Percentiles rank a stretch among this genome's conserved stretches.
phyloP scores from a whole-genome alignment of 2,888 invertebrate genomes.

The Bedellia somnulentella region DNA sequence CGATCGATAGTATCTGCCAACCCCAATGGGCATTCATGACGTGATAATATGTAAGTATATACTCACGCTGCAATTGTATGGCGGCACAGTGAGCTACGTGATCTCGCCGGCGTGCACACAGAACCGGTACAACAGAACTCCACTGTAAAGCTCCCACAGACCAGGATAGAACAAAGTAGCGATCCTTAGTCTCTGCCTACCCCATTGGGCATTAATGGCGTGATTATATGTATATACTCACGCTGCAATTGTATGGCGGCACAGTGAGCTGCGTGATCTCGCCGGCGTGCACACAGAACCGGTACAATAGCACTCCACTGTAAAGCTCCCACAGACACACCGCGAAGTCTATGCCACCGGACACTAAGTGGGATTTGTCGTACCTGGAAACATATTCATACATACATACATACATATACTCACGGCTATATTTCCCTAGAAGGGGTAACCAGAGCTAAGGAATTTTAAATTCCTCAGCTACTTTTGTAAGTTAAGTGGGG shows the following conservation, averaged over 20 bases:
- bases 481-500: too few relatives aligned
- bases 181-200: too few relatives aligned
- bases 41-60: too few relatives aligned
- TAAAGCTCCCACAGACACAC: constrained; percentile 96
- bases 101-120: constrained; percentile 98
- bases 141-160: constrained; percentile 92
- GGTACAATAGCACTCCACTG: constrained; percentile 83
- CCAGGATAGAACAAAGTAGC: too few relatives aligned
- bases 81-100: constrained; percentile 91
- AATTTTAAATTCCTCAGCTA: too few relatives aligned
- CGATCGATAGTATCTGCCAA: too few relatives aligned
- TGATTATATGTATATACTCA: constrained; percentile 52
- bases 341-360: constrained; percentile 97
- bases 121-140: constrained; percentile 88
- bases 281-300: constrained; percentile 97
- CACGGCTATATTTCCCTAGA: too few relatives aligned
- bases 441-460: too few relatives aligned
- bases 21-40: too few relatives aligned
- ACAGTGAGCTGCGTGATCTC: constrained; percentile 93
- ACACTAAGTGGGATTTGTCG: constrained; percentile 85
- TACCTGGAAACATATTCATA: too few relatives aligned
- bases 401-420: too few relatives aligned
- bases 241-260: constrained; percentile 88
- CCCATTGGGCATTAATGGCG: too few relatives aligned
- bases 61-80: constrained; percentile 83